phyloP scores from a whole-genome alignment of 2,113 vertebrate genomes.

The Zingel zingel region DNA sequence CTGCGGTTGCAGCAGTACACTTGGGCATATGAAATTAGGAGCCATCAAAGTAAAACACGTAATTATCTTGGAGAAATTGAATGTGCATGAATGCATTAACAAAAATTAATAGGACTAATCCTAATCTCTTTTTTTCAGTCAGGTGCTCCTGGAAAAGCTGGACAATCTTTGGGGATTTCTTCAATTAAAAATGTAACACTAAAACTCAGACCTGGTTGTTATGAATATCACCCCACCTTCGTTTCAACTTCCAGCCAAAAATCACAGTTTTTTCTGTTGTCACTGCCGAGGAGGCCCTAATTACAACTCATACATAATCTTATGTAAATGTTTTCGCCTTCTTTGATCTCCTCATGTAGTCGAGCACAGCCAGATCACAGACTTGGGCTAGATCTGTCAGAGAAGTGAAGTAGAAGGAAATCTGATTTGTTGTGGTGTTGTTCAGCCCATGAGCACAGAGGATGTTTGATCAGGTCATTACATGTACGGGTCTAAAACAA shows the following conservation, averaged over 20 bases:
- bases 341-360: slow-evolving; percentile 75
- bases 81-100: slow-evolving; percentile 72
- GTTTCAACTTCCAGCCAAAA: slow-evolving; percentile 74
- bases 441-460: slow-evolving; percentile 52
- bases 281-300: slow-evolving; percentile 70
- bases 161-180: slow-evolving; percentile 75
- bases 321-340: slow-evolving; percentile 72
- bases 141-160: slow-evolving; percentile 64
- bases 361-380: slow-evolving; percentile 72
- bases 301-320: slow-evolving; percentile 83
- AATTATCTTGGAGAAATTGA: slow-evolving; percentile 76
- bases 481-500: slow-evolving; percentile 47
- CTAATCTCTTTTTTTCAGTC: slow-evolving; percentile 64
- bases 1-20: slow-evolving; percentile 39
- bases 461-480: slow-evolving; percentile 73
- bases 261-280: slow-evolving; percentile 70
- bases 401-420: slow-evolving; percentile 67
- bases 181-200: slow-evolving; percentile 77
- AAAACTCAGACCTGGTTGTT: slow-evolving; percentile 74
- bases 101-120: slow-evolving; percentile 76
- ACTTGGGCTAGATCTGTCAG: slow-evolving; percentile 66
- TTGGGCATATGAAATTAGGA: slow-evolving; percentile 61
- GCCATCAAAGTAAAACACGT: slow-evolving; percentile 72
- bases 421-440: slow-evolving; percentile 74
- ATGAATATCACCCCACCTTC: slow-evolving; percentile 68